Conservation (phyloP, 2,888 invertebrate species). For the Coenonympha glycerion region DNA sequence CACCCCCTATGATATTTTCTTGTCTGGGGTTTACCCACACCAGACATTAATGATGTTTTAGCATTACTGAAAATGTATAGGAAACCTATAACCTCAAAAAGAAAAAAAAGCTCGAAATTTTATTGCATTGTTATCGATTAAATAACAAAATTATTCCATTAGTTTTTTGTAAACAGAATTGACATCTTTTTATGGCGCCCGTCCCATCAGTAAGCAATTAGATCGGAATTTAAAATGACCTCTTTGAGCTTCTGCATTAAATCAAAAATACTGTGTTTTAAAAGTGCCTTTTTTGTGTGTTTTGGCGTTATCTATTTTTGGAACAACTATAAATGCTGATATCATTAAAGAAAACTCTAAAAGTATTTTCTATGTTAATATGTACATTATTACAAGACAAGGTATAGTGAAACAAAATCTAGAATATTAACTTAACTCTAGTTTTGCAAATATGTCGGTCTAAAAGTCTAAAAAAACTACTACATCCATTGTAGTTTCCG, state of each 20-base stretch:
- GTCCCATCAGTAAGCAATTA: slow-evolving; percentile 1
- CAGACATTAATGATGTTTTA: slow-evolving; percentile 12
- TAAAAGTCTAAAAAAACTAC: too few relatives aligned
- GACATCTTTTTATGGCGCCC: background rate
- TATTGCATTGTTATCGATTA: background rate
- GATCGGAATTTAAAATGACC: slow-evolving; percentile 1
- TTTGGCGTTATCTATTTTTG: background rate
- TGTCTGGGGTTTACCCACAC: slow-evolving; percentile 29
- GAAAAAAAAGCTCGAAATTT: slow-evolving; percentile 3
- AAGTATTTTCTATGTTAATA: too few relatives aligned
- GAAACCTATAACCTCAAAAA: slow-evolving; percentile 8
- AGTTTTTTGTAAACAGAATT: background rate
- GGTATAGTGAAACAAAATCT: too few relatives aligned
- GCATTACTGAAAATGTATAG: slow-evolving; percentile 3
- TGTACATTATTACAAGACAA: too few relatives aligned
- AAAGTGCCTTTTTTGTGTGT: background rate
- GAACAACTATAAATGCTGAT: too few relatives aligned
- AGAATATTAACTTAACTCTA: too few relatives aligned
- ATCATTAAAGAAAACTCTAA: background rate
- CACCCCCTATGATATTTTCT: slow-evolving; percentile 29
- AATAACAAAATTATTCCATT: background rate
- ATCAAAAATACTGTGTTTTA: background rate
- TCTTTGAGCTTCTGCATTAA: background rate
- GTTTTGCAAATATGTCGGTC: too few relatives aligned
- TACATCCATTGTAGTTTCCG: too few relatives aligned